These are phyloP conservation scores for Scophthalmus maximus DNA, from an alignment of 2,113 vertebrate genomes.

Conservation along the genomic window DNA sequence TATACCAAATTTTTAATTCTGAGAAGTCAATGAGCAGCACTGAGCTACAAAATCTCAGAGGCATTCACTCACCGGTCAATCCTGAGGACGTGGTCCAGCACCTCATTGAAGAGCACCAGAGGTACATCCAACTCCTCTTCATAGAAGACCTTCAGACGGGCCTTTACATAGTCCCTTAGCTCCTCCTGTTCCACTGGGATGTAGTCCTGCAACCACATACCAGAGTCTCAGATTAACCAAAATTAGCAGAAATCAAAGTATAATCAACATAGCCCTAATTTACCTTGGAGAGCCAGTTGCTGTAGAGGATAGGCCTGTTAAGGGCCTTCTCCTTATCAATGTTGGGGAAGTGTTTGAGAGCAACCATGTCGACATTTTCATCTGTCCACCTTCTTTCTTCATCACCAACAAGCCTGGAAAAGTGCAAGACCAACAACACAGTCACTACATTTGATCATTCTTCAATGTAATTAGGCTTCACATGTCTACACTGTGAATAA, in stretches of 20 bases:
- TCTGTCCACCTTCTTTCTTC: slow-evolving; percentile 99
- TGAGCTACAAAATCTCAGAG: neutral
- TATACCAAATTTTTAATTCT: neutral
- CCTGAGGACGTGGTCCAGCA: slow-evolving; percentile 95
- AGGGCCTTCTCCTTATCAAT: slow-evolving; percentile 95
- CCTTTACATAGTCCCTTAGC: slow-evolving; percentile 97
- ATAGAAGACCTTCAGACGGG: slow-evolving; percentile 97
- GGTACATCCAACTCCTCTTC: slow-evolving; percentile 98
- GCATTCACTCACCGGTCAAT: slow-evolving; percentile 89
- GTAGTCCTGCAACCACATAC: slow-evolving; percentile 87
- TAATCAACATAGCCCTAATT: neutral
- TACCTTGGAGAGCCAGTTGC: slow-evolving; percentile 99
- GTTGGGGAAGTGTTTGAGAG: slow-evolving; percentile 98
- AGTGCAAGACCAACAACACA: neutral
- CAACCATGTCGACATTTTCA: slow-evolving; percentile 95
- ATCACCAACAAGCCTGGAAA: slow-evolving; percentile 92
- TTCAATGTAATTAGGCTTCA: neutral
- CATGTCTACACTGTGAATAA: neutral
- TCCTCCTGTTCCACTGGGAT: slow-evolving; percentile 99
- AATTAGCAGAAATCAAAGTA: neutral
- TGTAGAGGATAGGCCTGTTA: slow-evolving; percentile 95
- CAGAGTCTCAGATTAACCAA: neutral
- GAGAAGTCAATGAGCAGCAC: neutral
- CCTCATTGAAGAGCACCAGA: slow-evolving; percentile 97
- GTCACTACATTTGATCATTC: neutral